Evolutionary conservation across 2,113 vertebrate species (phyloP).

Genomic region (Zosterops japonicus): DNA sequence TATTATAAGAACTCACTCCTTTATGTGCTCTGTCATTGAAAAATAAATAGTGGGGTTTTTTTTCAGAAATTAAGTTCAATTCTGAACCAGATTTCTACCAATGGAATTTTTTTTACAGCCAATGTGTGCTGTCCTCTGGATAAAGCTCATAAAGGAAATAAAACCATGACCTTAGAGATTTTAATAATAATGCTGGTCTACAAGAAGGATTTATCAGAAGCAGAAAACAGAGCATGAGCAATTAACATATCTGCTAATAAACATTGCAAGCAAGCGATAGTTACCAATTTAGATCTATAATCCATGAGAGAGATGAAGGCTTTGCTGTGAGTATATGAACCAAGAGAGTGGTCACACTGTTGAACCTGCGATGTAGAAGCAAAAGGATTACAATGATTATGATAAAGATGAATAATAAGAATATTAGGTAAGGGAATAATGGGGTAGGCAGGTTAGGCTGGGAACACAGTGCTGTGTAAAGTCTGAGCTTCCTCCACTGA

Average conservation of each 20-base stretch:
- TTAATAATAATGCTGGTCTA: background rate
- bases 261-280: constrained; percentile 55
- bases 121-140: background rate
- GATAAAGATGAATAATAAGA: background rate
- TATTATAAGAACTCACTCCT: background rate
- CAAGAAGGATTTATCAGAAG: background rate
- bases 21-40: background rate
- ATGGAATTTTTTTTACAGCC: background rate
- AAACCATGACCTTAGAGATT: background rate
- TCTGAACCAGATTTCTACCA: background rate
- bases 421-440: background rate
- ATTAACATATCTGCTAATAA: constrained; percentile 28
- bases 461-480: background rate
- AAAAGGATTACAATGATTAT: constrained; percentile 56
- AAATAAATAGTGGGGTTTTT: background rate
- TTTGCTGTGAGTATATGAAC: constrained; percentile 58
- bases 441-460: background rate
- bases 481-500: background rate
- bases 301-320: constrained; percentile 61
- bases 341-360: constrained; percentile 55
- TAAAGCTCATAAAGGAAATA: constrained; percentile 40
- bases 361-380: constrained; percentile 59
- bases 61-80: background rate
- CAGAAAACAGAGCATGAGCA: constrained; percentile 22
- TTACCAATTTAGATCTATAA: constrained; percentile 71